phyloP scores from a whole-genome alignment of 2,888 invertebrate species.

The Campoplex capitator region DNA sequence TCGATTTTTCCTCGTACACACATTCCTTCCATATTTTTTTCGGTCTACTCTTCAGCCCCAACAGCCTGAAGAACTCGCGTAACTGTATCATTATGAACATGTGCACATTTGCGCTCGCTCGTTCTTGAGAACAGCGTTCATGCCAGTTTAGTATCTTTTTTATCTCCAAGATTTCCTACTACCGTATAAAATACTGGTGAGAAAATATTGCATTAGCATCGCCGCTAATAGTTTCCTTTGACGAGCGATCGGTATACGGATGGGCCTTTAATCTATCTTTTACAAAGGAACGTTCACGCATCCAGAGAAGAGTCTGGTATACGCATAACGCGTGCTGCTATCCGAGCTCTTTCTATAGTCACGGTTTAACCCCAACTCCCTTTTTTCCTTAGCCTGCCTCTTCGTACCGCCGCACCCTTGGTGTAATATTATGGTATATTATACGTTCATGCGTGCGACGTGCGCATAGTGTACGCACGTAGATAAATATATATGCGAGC shows the following conservation, averaged over 20 bases:
- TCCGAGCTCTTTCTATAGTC: constrained; percentile 49
- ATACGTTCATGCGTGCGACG: constrained; percentile 53
- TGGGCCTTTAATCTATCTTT: constrained; percentile 76
- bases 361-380: constrained; percentile 40
- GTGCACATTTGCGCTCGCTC: constrained; percentile 17
- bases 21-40: constrained; percentile 74
- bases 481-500: constrained; percentile 60
- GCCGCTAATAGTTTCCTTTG: constrained; percentile 81
- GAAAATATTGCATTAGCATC: constrained; percentile 79
- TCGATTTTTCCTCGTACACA: constrained; percentile 50
- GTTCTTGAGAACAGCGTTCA: constrained; percentile 43
- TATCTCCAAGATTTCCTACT: constrained; percentile 61
- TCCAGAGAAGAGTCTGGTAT: constrained; percentile 24
- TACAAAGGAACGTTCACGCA: constrained; percentile 65
- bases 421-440: constrained; percentile 60
- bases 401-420: constrained; percentile 34
- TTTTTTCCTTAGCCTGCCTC: constrained; percentile 7
- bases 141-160: constrained; percentile 25
- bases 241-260: constrained; percentile 76
- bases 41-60: constrained; percentile 36
- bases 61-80: not conserved
- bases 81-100: not conserved
- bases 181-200: constrained; percentile 51
- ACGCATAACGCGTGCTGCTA: constrained; percentile 37
- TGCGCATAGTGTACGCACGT: constrained; percentile 14